Base-by-base conservation (phyloP, 2,113 vertebrate species). In the Cryptotis parvus region DNA sequence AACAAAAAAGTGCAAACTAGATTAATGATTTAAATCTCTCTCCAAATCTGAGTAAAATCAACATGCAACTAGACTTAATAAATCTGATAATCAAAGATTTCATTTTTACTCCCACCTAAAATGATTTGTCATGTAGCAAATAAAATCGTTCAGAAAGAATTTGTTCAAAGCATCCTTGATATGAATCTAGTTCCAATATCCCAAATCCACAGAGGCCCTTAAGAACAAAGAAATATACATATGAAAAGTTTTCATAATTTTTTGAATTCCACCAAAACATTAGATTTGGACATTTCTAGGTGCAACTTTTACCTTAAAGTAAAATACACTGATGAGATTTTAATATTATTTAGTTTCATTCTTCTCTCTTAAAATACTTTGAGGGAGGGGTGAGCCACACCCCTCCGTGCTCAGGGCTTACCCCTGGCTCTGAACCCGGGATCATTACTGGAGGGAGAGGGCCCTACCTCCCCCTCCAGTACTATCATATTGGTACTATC, bases 61-160 rank as follows among this genome's bases (percentile, higher is more conserved):
- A 58, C 4, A 24, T 35, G 31, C 7, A 87, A 87, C 9, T 75
- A 63, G 22, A 85, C 0, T 12, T 1, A 41, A 65, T 6, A 80
- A 74, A 77, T 52, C 65, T 89, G 82, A 69, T 69, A 94, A 94
- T 95, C 91, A 97, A 96, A 95, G 74, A 91, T 95, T 22, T 97
- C 91, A 90, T 66, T 74, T n/a, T 95, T 91, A 94, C 89, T 97
- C 84, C 90, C 92, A 95, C 69, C 89, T 94, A 93, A 96, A 90
- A 65, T 18, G 72, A 96, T 91, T 91, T 96, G 65, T 61, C 82
- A 81, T n/a, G 80, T 84, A 68, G 95, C 83, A 97, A 93, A 84
- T 78, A 88, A 3, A 92, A 72, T 6, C 0, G 96, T 90, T 95
- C 87, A 89, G 91, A 94, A 79, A 39, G 58, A 76, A 91, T 70